Evolutionary conservation across 1,140 invertebrate genomes (phyloP).

Genomic region (Calliphora vicina): DNA sequence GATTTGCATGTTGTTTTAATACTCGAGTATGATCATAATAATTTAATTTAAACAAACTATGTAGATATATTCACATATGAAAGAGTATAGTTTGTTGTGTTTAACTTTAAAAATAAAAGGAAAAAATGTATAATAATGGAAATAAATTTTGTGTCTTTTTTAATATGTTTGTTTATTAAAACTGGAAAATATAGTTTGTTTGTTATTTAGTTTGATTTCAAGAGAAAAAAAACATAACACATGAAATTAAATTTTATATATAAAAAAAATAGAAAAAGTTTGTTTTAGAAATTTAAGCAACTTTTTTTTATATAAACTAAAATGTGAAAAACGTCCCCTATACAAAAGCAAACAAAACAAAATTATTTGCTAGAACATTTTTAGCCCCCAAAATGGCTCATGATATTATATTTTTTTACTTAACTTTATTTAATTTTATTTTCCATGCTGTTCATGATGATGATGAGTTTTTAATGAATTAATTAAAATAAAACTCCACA

Average conservation of each 20-base stretch:
- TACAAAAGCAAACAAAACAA: too few relatives aligned
- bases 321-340: too few relatives aligned
- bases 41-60: constrained; percentile 31
- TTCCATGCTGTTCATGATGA: background rate
- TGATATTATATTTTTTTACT: too few relatives aligned
- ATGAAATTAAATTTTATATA: too few relatives aligned
- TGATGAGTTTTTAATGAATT: constrained; percentile 32
- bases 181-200: background rate
- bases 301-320: too few relatives aligned
- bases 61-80: too few relatives aligned
- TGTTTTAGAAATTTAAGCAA: too few relatives aligned
- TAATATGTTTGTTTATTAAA: constrained; percentile 6
- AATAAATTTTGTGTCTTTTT: background rate
- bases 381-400: too few relatives aligned
- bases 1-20: background rate
- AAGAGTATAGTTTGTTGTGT: too few relatives aligned
- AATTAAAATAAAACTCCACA: constrained; percentile 17
- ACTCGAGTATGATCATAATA: constrained; percentile 2
- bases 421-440: background rate
- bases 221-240: background rate
- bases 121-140: background rate
- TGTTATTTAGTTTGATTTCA: background rate
- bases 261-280: too few relatives aligned
- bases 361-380: too few relatives aligned
- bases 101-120: background rate